Evolutionary conservation across 1,140 invertebrate species (phyloP), one percentile per base, ranked within the genome.

Genomic region (Amphibalanus amphitrite): DNA sequence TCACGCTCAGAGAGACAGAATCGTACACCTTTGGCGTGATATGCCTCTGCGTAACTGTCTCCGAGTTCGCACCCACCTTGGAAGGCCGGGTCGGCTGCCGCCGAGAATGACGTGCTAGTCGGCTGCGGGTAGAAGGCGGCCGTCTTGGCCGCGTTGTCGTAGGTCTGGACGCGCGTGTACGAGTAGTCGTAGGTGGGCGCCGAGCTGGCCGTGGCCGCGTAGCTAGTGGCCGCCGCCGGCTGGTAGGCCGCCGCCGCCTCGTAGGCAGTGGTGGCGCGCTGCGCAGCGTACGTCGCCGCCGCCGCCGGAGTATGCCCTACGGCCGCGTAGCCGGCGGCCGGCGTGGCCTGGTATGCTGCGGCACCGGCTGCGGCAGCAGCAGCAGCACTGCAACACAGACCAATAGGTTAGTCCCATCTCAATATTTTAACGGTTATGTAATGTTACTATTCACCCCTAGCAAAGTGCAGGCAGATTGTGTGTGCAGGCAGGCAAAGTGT

Each of bases 171-270:
- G 77, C 77, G 74, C 78, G 79, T 13, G 76, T 78, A 8, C 74
- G 74, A 20, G 77, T 75, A 33, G 77, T 73, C 29, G 76, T 77
- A 28, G 75, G 76, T 28, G 76, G 77, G 69, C 77, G 78, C 20
- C 77, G 74, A 28, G 75, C 71, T 28, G 75, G 80, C 78, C 78
- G 82, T 77, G 76, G 80, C 80, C 47, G 81, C 75, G 81, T 84
- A 78, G 78, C 84, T 80, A 71, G 77, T 75, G 72, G 64, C 64
- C 64, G 64, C 64, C 20, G 64, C 64, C 64, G 26, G 23, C 23
- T 23, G 23, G n/a, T 23, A 23, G 20, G 26, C 64, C 3, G 64
- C 64, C 20, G 64, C 64, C 20, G 64, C 64, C 26, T 65, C 64
- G 20, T 65, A 65, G 64, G 64, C 64, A 4, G 20, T 65, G 64